phyloP scores from a whole-genome alignment of 2,888 invertebrate species.

The Andricus quercusramuli region DNA sequence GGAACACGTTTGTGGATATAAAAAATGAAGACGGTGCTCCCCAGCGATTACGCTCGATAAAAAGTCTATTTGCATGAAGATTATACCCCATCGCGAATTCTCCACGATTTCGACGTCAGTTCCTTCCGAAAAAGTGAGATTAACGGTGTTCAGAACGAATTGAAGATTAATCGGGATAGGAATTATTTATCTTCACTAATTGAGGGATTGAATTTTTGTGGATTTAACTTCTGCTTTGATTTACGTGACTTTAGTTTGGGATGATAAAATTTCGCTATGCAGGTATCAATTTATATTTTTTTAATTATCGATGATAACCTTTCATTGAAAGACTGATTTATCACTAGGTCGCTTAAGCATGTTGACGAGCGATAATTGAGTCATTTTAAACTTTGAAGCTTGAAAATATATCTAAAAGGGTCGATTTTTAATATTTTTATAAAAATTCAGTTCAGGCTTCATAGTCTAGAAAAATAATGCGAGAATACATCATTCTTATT shows the following conservation, averaged over 20 bases:
- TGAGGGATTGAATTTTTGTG: conserved; percentile 24
- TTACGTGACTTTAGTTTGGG: background rate
- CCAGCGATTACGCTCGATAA: conserved; percentile 22
- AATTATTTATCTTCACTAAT: conserved; percentile 19
- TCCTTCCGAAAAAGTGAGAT: conserved; percentile 35
- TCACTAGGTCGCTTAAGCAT: background rate
- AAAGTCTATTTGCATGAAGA: conserved; percentile 29
- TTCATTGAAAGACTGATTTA: background rate
- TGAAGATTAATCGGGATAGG: background rate
- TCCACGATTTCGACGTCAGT: conserved; percentile 18
- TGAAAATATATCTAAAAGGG: background rate
- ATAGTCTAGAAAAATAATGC: too few species aligned
- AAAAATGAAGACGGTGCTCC: conserved; percentile 23
- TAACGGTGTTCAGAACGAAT: conserved; percentile 21
- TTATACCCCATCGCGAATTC: background rate
- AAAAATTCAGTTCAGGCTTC: too few species aligned
- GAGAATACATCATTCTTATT: too few species aligned
- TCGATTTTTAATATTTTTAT: background rate
- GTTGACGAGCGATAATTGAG: background rate
- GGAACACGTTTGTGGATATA: conserved; percentile 5
- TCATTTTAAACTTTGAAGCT: background rate
- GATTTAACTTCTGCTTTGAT: conserved; percentile 7
- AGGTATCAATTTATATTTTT: conserved; percentile 13
- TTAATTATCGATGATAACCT: background rate
- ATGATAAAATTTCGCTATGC: background rate